phyloP scores from a whole-genome alignment of 2,113 vertebrate genomes.

The Ginglymostoma cirratum region DNA sequence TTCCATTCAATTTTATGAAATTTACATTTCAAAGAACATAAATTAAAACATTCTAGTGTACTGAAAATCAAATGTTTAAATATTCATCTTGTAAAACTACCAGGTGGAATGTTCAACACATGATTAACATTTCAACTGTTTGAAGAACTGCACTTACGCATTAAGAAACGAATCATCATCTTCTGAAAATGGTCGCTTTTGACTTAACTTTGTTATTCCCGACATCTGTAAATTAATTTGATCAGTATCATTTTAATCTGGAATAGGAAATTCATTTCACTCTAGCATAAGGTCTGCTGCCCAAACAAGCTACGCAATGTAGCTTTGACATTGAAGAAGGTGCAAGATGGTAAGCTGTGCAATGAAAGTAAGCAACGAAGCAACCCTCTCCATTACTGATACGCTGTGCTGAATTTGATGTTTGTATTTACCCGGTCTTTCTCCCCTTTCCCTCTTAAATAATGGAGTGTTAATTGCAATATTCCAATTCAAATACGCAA shows the following conservation, averaged over 20 bases:
- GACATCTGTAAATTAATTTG: slow-evolving; percentile 28
- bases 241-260: neutral
- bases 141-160: slow-evolving; percentile 2
- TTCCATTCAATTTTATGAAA: neutral
- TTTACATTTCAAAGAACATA: neutral
- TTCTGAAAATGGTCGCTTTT: slow-evolving; percentile 24
- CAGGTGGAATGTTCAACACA: neutral
- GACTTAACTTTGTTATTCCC: neutral
- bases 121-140: neutral
- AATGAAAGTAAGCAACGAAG: neutral
- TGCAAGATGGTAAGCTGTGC: neutral
- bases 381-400: neutral
- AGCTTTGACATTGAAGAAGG: neutral
- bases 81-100: too few relatives aligned
- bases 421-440: neutral
- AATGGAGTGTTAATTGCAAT: neutral
- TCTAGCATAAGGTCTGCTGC: neutral
- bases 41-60: neutral
- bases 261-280: neutral
- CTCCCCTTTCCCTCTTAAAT: neutral
- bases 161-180: slow-evolving; percentile 18
- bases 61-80: neutral
- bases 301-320: neutral
- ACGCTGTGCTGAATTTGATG: too few relatives aligned
- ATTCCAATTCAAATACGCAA: neutral